Evolutionary conservation across 2,113 vertebrate species (phyloP).

Genomic region (Laterallus jamaicensis): DNA sequence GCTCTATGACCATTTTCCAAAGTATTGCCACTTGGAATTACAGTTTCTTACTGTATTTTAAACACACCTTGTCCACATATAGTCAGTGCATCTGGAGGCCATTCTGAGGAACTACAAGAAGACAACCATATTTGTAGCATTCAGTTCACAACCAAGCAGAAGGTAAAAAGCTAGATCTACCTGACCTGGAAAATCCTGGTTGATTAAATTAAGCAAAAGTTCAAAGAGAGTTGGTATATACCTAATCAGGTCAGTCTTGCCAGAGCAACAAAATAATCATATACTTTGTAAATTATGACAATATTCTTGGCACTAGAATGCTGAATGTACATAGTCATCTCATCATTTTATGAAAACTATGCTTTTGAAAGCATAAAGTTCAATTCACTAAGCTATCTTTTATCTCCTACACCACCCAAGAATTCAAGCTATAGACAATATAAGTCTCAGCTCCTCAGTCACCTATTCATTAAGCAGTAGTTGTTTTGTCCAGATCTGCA

Average conservation of each 20-base stretch:
- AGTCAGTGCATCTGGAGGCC: not conserved
- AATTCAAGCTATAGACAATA: not conserved
- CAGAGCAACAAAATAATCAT: not conserved
- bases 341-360: not conserved
- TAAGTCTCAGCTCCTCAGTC: not conserved
- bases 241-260: not conserved
- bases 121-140: not conserved
- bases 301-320: not conserved
- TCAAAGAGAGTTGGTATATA: not conserved
- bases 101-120: not conserved
- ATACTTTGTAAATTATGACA: not conserved
- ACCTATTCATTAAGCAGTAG: not conserved
- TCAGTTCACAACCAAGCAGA: not conserved
- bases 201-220: not conserved
- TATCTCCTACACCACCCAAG: not conserved
- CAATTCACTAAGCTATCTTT: not conserved
- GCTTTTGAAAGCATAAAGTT: not conserved
- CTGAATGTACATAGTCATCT: not conserved
- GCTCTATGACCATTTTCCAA: not conserved
- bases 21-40: not conserved
- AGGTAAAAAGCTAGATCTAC: not conserved
- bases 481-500: constrained; percentile 17
- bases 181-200: not conserved
- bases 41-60: not conserved
- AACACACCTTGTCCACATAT: not conserved